Evolutionary conservation across 2,113 vertebrate species (phyloP), one percentile per base, ranked within the genome.

Genomic region (Melanerpes aurifrons): DNA sequence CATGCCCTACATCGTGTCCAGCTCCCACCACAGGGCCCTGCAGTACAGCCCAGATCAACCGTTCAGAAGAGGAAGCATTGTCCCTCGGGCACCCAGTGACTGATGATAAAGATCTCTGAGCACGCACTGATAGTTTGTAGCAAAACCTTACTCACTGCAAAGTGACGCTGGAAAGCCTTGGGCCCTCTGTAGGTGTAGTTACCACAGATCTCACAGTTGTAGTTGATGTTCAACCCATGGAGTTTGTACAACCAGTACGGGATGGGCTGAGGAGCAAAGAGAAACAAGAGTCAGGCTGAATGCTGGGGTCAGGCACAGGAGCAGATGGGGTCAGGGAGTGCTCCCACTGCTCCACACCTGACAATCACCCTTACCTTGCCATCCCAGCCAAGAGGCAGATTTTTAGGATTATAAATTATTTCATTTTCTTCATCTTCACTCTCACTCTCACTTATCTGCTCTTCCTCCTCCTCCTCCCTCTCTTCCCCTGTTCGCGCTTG

Each of bases 391-490:
- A 99, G 98, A 0, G 99, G 99, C 97, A 99, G 96, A 94, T 99
- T 99, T 96, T 99, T 99, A 92, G 99, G 99, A 94, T 99, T 99
- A 96, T 99, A 99, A 95, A 99, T 99, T 11, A 99, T 99, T 94
- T 99, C 99, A 8, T 99, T 99, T 92, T 99, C 99, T 87, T 99
- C 99, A 18, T 99, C 99, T 93, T 99, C 99, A 13, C 99, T 99
- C 91, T 99, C 99, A 1, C 99, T 99, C 95, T 99, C 99, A 3
- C 99, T 99, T 85, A 99, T 98, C 97, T 99, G 99, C 95, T 99
- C 99, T 31, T 99, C 99, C 50, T 99, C 99, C 73, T 99, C 99
- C 37, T 99, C 99, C 61, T 99, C 99, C 1, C 99, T 98, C 96
- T 99, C 99, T 78, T 99, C 99, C 9, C 99, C 99, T 0, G 99